Base-by-base conservation (phyloP, 1,140 invertebrate species). In the Whitmania pigra region DNA sequence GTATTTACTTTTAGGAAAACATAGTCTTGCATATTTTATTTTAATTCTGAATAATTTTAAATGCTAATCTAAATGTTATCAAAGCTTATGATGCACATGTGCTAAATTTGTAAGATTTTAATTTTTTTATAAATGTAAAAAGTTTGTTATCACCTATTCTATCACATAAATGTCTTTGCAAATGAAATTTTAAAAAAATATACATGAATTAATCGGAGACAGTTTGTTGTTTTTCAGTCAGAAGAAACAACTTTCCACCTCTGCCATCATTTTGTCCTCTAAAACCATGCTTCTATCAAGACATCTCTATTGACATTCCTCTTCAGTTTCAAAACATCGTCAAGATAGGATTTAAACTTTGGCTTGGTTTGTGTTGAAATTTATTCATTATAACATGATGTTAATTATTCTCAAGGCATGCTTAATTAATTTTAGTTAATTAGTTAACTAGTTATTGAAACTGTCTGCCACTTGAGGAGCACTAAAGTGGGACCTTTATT, bases 241-340 rank as follows among this genome's bases (percentile, higher is more conserved):
- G 90, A 75, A 86, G 89, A 78, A 96, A 98, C 80, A 99, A 99
- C 84, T 99, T 94, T 94, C 96, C 96, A 4, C 96, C 96, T 18
- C 80, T 99, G 72, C 95, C 96, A 49, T 88, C 89, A 76, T 94
- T 89, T 76, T 94, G 92, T 78, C 85, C 85, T 54, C 87, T 97
- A 69, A 91, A 96, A 79, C 95, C 96, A 0, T 99, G 96, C 82
- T 99, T 99, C 82, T 98, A 98, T 84, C 95, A 98, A 85, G 96
- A 99, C 82, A 97, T 99, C 75, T 92, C 93, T 83, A 90, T 98
- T n/a, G 97, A 99, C 81, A 99, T 99, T 82, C 93, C 94, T 25
- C 83, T 92, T 67, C 93, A 98, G 81, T 99, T 99, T 83, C 94
- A 98, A 82, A 90, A 90, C 79, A 88, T 96, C 75, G 94, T 99